Evolutionary conservation across 2,888 invertebrate genomes (phyloP), one percentile per base, ranked within the genome.

Genomic region (Apocheima hispidaria): DNA sequence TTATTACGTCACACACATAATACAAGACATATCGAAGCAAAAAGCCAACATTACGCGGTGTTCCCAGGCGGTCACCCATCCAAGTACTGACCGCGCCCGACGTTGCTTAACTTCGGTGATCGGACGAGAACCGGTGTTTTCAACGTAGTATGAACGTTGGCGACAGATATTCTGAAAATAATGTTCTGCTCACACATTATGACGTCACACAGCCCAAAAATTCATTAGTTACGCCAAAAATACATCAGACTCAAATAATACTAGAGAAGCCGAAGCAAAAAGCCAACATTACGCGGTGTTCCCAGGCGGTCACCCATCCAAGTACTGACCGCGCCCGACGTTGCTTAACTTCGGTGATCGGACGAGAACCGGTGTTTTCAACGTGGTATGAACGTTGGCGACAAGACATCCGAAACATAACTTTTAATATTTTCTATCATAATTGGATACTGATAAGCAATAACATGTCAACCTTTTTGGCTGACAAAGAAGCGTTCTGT

Each of bases 261-360:
- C n/a, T n/a, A n/a, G 30, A 12, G 30, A 14, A 23, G 23, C 16
- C 4, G 23, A 35, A 51, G 55, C 73, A 82, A 81, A 81, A 81
- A 79, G 79, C 79, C 79, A 82, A 82, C 81, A 51, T 75, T 82
- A 85, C 82, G 83, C 71, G 81, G 84, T 86, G 84, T 86, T 86
- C 84, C 84, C 84, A 84, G 82, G 85, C 85, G 84, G 87, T 86
- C 86, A 86, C 85, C 86, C 86, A 87, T 87, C 86, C 84, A 88
- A 86, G 86, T 86, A 87, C 86, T 86, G 85, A 87, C 82, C 82
- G 74, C 85, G 86, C 85, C 86, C 86, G 83, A 87, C 79, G 86
- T 84, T 86, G 86, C 84, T 86, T 87, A 83, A 86, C 86, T 85
- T 85, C 86, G 84, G 86, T 88, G 86, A 86, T 88, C 86, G 86